Conservation (phyloP, 2,797 vertebrate genomes). For the Rachycentron canadum region DNA sequence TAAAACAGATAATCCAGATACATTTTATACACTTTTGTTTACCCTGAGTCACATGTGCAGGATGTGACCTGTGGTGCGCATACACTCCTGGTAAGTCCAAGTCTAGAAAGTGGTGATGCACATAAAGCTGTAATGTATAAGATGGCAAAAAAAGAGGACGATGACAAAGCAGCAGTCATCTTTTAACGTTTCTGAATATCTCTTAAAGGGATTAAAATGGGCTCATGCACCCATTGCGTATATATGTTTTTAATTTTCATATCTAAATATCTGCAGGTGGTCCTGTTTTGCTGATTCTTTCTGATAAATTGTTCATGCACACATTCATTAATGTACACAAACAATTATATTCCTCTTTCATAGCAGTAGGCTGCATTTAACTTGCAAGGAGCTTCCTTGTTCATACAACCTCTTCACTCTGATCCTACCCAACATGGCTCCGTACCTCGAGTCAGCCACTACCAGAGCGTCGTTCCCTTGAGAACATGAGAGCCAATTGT, state of each 20-base stretch:
- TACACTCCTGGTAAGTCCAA: background rate
- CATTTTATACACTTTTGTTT: background rate
- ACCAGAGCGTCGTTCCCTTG: conserved; percentile 76
- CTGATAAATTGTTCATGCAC: background rate
- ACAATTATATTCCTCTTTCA: background rate
- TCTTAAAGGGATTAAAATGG: background rate
- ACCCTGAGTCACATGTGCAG: background rate
- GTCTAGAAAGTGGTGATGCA: background rate
- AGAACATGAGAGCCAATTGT: conserved; percentile 84
- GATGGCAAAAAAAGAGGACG: conserved; percentile 13
- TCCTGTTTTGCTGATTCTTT: background rate
- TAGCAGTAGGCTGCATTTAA: conserved; percentile 11
- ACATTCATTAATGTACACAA: conserved; percentile 12
- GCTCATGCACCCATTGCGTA: too few relatives aligned
- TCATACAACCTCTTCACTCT: conserved; percentile 30
- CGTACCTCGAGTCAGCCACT: conserved; percentile 36
- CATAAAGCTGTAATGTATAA: background rate
- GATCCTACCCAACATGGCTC: conserved; percentile 82
- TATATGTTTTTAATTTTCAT: background rate
- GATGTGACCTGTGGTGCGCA: background rate
- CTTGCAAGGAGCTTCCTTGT: conserved; percentile 4
- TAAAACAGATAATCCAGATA: background rate
- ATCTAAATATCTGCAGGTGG: background rate
- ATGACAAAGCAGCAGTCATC: background rate
- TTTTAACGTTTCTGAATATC: background rate